Evolutionary conservation across 2,113 vertebrate genomes (phyloP), one percentile per base, ranked within the genome.

Genomic region (Melospiza georgiana): DNA sequence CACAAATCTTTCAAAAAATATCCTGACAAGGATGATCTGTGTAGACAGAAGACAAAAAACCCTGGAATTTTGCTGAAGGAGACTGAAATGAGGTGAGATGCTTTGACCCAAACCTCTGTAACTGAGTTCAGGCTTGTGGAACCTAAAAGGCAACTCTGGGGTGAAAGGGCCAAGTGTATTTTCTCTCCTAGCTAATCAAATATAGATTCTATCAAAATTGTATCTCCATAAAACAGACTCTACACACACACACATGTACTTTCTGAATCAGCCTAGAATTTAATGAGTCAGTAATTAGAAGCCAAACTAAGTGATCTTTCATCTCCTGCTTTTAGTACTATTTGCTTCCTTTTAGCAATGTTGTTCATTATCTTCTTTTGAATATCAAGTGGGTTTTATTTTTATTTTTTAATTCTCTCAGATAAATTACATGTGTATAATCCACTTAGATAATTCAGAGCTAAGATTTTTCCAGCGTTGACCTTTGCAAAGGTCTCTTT

Each of bases 401-500:
- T 91, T 78, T 84, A 81, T 91, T 82, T 95, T 93, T 58, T 81
- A 76, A 84, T 77, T 73, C 44, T 86, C 71, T 94, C 63, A 81
- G 77, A 95, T 95, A 88, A 93, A 97, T 91, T 89, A 67, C 75
- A 73, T 72, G 51, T 51, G 55, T 89, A 83, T 90, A 55, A 94
- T 96, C 54, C 67, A 75, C 78, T 96, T 68, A 80, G 33, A 91
- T 83, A 95, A 94, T 89, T 95, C 72, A 85, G 77, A 95, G 54
- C 62, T 91, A 69, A 67, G 51, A 71, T 84, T 96, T 89, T 94
- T 55, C 48, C 83, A 91, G 61, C 30, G 22, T 31, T 82, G 68
- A 86, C 74, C 81, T 97, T 96, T 97, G 39, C 39, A 95, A 96
- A 96, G 57, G 33, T 82, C 65, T 87, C 71, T 79, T 46, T 92